Percentiles rank a stretch among this genome's conserved stretches.
Evolutionary conservation across 2,797 vertebrate species (phyloP).

Genomic region (Taenioides sp.): DNA sequence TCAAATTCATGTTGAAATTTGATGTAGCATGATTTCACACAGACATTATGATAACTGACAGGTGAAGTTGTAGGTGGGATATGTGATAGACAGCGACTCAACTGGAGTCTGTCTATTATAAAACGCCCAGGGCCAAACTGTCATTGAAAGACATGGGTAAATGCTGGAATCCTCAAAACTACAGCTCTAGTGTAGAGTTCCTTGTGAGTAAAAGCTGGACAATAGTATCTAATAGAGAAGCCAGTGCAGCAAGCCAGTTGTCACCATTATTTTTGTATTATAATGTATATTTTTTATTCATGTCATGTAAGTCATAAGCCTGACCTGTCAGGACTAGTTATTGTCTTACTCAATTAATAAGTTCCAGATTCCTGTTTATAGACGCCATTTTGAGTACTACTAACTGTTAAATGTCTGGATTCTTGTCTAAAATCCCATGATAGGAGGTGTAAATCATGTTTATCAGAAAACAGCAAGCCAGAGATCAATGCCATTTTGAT

Average conservation of each 20-base stretch:
- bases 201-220: background rate
- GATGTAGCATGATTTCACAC: background rate
- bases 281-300: background rate
- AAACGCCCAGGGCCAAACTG: background rate
- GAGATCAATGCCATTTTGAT: too few relatives aligned
- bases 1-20: too few relatives aligned
- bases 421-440: too few relatives aligned
- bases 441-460: too few relatives aligned
- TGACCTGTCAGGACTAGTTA: too few relatives aligned
- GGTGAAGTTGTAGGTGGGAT: background rate
- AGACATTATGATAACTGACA: background rate
- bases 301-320: background rate
- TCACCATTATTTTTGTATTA: background rate
- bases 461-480: too few relatives aligned
- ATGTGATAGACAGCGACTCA: background rate
- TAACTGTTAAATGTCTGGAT: too few relatives aligned
- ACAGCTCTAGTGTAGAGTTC: background rate
- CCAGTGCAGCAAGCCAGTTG: too few relatives aligned
- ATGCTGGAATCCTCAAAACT: background rate
- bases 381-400: background rate
- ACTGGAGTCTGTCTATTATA: background rate
- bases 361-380: too few relatives aligned
- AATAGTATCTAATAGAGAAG: background rate
- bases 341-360: too few relatives aligned
- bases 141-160: background rate